Percentiles rank a stretch among this genome's conserved stretches.
phyloP scores from a whole-genome alignment of 37 sponge, comb jelly and placozoan genomes.

The Crambe crambe region DNA sequence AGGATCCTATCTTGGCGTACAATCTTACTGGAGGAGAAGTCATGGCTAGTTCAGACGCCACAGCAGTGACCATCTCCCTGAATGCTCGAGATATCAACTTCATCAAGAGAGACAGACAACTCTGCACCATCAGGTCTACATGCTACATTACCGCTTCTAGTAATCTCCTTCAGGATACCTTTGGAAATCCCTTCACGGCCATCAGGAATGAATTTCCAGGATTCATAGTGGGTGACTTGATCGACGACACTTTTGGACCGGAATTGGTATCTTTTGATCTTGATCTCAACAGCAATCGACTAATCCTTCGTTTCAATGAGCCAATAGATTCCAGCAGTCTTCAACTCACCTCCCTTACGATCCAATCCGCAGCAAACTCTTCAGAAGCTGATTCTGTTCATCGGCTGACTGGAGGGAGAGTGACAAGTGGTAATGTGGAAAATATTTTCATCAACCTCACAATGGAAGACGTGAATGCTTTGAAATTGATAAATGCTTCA shows the following conservation, averaged over 20 bases:
- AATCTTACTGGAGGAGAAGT: constrained; percentile 69
- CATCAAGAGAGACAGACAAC: constrained; percentile 60
- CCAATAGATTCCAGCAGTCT: constrained; percentile 58
- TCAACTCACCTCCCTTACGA: constrained; percentile 29
- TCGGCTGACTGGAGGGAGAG: constrained; percentile 52
- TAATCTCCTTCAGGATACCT: constrained; percentile 67
- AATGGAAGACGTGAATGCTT: constrained; percentile 52
- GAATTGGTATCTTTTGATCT: constrained; percentile 65
- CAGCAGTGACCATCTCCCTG: constrained; percentile 44
- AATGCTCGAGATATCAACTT: constrained; percentile 57
- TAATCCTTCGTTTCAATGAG: constrained; percentile 76
- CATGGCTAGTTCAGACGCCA: constrained; percentile 20
- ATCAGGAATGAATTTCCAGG: constrained; percentile 62
- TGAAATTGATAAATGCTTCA: constrained; percentile 56
- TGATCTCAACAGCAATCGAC: constrained; percentile 48
- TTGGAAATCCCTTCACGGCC: constrained; percentile 57
- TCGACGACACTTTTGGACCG: constrained; percentile 74
- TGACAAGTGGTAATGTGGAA: constrained; percentile 32
- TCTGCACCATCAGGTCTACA: constrained; percentile 74
- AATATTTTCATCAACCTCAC: constrained; percentile 47
- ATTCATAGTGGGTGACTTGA: constrained; percentile 60
- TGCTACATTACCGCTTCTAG: constrained; percentile 71
- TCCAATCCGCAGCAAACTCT: constrained; percentile 49
- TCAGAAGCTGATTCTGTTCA: constrained; percentile 27
- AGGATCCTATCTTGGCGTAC: constrained; percentile 59